phyloP scores from a whole-genome alignment of 1,140 invertebrate species.

The Anoplophora glabripennis region DNA sequence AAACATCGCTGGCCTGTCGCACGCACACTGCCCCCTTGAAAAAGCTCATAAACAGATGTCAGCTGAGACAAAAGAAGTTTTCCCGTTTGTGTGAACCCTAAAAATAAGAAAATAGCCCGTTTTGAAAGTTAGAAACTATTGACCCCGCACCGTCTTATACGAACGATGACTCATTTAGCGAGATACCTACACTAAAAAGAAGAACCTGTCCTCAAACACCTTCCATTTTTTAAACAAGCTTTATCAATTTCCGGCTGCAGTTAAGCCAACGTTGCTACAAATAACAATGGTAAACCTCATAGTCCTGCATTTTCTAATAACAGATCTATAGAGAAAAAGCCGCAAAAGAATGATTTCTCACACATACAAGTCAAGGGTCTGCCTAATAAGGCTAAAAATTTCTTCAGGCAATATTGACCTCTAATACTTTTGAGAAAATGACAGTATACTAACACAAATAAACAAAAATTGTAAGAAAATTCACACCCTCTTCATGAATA shows the following conservation, averaged over 20 bases:
- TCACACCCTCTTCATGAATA: conserved; percentile 13
- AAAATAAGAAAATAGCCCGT: conserved; percentile 9
- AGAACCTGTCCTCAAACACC: conserved; percentile 22
- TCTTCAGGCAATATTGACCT: conserved; percentile 37
- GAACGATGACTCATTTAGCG: conserved; percentile 31
- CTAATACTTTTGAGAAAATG: conserved; percentile 21
- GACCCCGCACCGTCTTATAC: conserved; percentile 29
- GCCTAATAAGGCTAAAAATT: conserved; percentile 42
- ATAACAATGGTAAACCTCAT: background rate
- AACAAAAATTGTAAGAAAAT: too few relatives aligned
- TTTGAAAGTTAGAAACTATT: conserved; percentile 26
- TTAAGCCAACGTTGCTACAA: background rate
- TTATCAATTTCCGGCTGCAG: conserved; percentile 13
- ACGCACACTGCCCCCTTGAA: too few relatives aligned
- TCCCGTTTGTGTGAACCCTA: background rate
- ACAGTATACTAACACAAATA: background rate
- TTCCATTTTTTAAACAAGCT: conserved; percentile 12
- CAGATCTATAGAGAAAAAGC: background rate
- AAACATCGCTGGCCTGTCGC: too few relatives aligned
- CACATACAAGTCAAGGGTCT: conserved; percentile 30
- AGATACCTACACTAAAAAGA: conserved; percentile 24
- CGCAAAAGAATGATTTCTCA: conserved; percentile 7
- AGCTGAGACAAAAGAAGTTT: background rate
- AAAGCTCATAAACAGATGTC: too few relatives aligned
- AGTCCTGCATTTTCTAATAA: conserved; percentile 2